A percentile compares a stretch with the other conserved stretches of the same genome.
These are phyloP conservation scores for Plagodis dolabraria DNA, from an alignment of 2,888 invertebrate species.

Conservation along the genomic window DNA sequence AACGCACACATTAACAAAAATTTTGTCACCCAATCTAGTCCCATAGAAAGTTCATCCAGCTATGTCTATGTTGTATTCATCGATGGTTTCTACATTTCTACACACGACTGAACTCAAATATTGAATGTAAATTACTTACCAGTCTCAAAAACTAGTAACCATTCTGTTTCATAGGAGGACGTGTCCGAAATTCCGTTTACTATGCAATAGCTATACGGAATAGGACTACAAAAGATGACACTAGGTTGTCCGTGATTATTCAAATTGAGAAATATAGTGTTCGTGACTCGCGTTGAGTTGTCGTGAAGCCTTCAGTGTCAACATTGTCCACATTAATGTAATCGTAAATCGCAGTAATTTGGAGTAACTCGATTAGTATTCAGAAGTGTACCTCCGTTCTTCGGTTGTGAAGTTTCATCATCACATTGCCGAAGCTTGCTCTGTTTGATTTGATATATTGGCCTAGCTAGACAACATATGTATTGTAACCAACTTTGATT, in stretches of 20 bases:
- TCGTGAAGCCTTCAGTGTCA: conserved; percentile 21
- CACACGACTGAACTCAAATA: conserved; percentile 42
- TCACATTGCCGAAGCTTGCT: no score
- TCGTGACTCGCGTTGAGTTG: conserved; percentile 39
- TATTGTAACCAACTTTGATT: no score
- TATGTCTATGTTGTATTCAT: conserved; percentile 3
- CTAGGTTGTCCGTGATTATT: conserved; percentile 43
- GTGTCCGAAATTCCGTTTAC: conserved; percentile 49
- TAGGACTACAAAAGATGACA: conserved; percentile 52
- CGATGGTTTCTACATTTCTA: conserved; percentile 7
- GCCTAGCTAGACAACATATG: no score
- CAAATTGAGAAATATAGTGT: conserved; percentile 46
- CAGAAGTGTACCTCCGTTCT: conserved; percentile 1
- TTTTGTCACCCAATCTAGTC: conserved; percentile 9
- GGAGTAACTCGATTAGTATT: conserved; percentile 24
- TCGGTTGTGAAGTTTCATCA: conserved; percentile 6
- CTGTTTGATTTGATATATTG: no score
- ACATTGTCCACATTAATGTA: conserved; percentile 16
- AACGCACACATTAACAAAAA: conserved; percentile 8
- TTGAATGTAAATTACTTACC: conserved; percentile 57
- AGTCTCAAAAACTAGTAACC: conserved; percentile 41
- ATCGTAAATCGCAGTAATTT: conserved; percentile 17
- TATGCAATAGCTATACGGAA: conserved; percentile 46
- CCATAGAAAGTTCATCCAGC: conserved; percentile 1
- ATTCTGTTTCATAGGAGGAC: conserved; percentile 46